Evolutionary conservation across 2,888 invertebrate genomes (phyloP).

Genomic region (Zeuzera pyrina): DNA sequence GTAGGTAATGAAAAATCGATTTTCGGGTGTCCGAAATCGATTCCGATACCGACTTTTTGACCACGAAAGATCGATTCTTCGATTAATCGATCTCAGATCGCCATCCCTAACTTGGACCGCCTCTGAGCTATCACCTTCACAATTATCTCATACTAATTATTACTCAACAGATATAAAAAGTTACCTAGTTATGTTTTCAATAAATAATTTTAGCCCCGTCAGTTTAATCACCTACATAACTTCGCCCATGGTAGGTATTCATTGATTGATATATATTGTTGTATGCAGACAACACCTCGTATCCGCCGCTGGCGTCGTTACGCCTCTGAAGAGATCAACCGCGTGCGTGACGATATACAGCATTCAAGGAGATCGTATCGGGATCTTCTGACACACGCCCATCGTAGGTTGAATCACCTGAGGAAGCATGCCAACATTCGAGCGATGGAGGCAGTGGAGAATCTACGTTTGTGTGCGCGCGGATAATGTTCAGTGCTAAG

Average conservation of each 20-base stretch:
- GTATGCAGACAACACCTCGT: slow-evolving; percentile 36
- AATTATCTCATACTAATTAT: not conserved
- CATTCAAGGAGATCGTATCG: slow-evolving; percentile 43
- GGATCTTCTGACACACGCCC: slow-evolving; percentile 46
- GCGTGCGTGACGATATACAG: slow-evolving; percentile 47
- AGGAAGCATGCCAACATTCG: slow-evolving; percentile 27
- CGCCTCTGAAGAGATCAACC: slow-evolving; percentile 43
- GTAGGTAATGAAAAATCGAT: no score
- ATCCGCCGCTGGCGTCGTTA: slow-evolving; percentile 49
- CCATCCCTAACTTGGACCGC: no score
- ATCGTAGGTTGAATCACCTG: slow-evolving; percentile 38
- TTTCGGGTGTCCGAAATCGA: no score
- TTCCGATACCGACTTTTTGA: no score
- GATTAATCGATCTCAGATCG: no score
- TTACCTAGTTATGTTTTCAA: no score
- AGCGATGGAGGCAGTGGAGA: slow-evolving; percentile 23
- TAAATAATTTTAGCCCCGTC: no score
- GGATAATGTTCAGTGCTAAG: slow-evolving; percentile 4
- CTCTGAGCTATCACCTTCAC: no score
- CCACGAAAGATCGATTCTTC: no score
- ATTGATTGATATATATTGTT: slow-evolving; percentile 6
- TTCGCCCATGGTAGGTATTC: no score
- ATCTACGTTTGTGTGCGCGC: slow-evolving; percentile 27
- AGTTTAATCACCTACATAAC: no score
- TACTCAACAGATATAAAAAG: no score